Evolutionary conservation across 1,140 invertebrate species (phyloP).

Genomic region (Pseudoatta argentina): DNA sequence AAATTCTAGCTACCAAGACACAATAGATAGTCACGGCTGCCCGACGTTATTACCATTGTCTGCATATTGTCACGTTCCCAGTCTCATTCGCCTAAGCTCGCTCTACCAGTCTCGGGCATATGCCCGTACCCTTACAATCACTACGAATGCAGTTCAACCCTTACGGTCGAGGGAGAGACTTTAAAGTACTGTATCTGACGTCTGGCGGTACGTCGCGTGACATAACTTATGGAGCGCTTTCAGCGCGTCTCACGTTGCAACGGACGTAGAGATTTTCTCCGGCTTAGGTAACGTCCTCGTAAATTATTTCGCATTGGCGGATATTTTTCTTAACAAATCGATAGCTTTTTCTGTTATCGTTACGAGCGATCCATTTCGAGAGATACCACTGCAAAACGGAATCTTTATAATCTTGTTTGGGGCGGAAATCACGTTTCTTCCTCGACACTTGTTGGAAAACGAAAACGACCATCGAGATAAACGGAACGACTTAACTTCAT

Average conservation of each 20-base stretch:
- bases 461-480: conserved; percentile 28
- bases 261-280: background rate
- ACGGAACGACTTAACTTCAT: conserved; percentile 43
- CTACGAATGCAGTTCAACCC: conserved; percentile 21
- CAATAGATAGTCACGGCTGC: conserved; percentile 50
- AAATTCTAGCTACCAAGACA: conserved; percentile 4
- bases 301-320: conserved; percentile 23
- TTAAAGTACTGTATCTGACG: conserved; percentile 48
- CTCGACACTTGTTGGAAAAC: conserved; percentile 21
- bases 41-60: conserved; percentile 52
- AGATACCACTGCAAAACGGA: background rate
- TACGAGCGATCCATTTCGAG: background rate
- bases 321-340: background rate
- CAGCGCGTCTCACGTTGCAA: background rate
- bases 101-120: conserved; percentile 13
- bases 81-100: conserved; percentile 37
- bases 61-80: conserved; percentile 53
- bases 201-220: conserved; percentile 30
- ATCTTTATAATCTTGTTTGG: conserved; percentile 40
- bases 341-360: background rate
- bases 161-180: conserved; percentile 17
- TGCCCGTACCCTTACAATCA: conserved; percentile 27
- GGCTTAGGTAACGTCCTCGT: background rate
- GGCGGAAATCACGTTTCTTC: conserved; percentile 40
- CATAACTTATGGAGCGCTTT: conserved; percentile 33